Percentiles rank a stretch among this genome's conserved stretches.
phyloP scores from a whole-genome alignment of 92 coral and sea anemone genomes.

The Virgularia gustaviana region DNA sequence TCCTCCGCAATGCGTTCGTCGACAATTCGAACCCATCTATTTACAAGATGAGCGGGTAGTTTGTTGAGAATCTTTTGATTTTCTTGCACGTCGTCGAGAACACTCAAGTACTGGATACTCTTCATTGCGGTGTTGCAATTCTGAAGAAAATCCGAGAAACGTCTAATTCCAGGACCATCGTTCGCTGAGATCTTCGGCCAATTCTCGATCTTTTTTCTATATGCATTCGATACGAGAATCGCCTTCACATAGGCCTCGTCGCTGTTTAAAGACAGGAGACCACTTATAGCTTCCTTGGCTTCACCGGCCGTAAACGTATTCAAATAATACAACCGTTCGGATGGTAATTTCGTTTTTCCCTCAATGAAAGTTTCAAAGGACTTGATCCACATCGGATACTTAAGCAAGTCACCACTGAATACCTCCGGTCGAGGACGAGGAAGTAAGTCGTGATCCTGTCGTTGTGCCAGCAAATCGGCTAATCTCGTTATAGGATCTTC shows the following conservation, averaged over 20 bases:
- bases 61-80: slow-evolving; percentile 59
- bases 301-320: slow-evolving; percentile 54
- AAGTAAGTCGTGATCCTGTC: slow-evolving; percentile 22
- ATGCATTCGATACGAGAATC: slow-evolving; percentile 56
- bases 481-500: slow-evolving; percentile 32
- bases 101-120: slow-evolving; percentile 38
- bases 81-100: slow-evolving; percentile 59
- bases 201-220: slow-evolving; percentile 48
- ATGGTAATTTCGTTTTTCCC: slow-evolving; percentile 19
- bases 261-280: slow-evolving; percentile 38
- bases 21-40: neutral
- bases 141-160: slow-evolving; percentile 56
- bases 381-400: slow-evolving; percentile 50
- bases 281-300: slow-evolving; percentile 59
- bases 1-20: neutral
- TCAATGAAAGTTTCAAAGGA: slow-evolving; percentile 57
- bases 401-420: slow-evolving; percentile 46
- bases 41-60: slow-evolving; percentile 36
- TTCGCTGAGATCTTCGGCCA: slow-evolving; percentile 61
- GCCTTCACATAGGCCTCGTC: slow-evolving; percentile 55
- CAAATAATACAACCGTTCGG: slow-evolving; percentile 44
- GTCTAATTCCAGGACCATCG: slow-evolving; percentile 56
- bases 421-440: slow-evolving; percentile 56
- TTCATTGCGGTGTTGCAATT: slow-evolving; percentile 50
- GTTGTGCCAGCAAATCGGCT: slow-evolving; percentile 48